phyloP scores from a whole-genome alignment of 37 sponge, comb jelly and placozoan genomes.

The Aplysina aerophoba region DNA sequence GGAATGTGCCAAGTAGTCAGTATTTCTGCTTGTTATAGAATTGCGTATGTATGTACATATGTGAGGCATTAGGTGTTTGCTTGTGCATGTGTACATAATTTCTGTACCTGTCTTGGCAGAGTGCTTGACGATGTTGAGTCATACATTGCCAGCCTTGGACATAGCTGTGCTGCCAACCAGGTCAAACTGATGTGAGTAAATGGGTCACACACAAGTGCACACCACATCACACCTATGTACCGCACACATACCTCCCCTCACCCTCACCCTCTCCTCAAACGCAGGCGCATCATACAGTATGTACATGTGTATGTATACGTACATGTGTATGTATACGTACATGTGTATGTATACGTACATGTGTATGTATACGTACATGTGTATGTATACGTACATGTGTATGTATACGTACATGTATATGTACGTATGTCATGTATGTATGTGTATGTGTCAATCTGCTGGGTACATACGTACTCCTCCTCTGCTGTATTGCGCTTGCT shows the following conservation, averaged over 20 bases:
- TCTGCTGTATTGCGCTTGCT: too few relatives aligned
- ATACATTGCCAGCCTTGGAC: constrained; percentile 45
- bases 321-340: too few relatives aligned
- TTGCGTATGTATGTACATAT: neutral
- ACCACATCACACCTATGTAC: too few relatives aligned
- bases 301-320: neutral
- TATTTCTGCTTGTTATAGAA: too few relatives aligned
- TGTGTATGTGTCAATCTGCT: too few relatives aligned
- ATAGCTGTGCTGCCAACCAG: constrained; percentile 21
- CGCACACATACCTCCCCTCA: too few relatives aligned
- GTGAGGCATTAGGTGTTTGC: neutral
- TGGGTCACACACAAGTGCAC: too few relatives aligned
- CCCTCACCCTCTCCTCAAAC: too few relatives aligned
- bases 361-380: constrained; percentile 7
- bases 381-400: neutral
- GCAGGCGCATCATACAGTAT: too few relatives aligned
- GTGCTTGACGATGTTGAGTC: constrained; percentile 46
- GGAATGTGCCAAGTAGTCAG: too few relatives aligned
- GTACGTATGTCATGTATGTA: neutral
- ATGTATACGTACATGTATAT: neutral
- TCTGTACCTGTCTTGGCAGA: constrained; percentile 50
- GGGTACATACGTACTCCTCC: too few relatives aligned
- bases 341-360: too few relatives aligned
- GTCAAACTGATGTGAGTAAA: constrained; percentile 37
- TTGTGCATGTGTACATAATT: neutral